These are phyloP conservation scores for Eupithecia subumbrata DNA, from an alignment of 2,888 invertebrate species.

Conservation along the genomic window DNA sequence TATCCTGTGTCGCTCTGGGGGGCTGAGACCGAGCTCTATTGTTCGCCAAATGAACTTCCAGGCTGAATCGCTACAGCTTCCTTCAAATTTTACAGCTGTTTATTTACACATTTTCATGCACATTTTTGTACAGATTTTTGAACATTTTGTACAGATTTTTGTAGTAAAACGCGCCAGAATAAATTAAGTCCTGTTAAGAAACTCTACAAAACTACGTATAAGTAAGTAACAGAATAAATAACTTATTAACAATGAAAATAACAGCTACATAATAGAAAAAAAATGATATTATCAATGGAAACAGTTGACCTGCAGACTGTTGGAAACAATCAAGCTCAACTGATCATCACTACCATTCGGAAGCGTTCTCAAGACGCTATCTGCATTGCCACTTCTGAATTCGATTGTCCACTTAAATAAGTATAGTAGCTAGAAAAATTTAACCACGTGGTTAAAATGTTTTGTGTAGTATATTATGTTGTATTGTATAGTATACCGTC, in stretches of 20 bases:
- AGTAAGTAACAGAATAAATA: not conserved
- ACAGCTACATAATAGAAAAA: not conserved
- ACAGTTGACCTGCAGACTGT: not conserved
- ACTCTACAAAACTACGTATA: not conserved
- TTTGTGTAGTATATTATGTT: too few relatives aligned
- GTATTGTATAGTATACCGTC: too few relatives aligned
- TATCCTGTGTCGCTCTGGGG: conserved; percentile 77
- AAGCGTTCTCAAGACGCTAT: too few relatives aligned
- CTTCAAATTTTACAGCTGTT: conserved; percentile 59
- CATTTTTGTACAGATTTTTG: not conserved
- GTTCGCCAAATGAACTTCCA: conserved; percentile 80
- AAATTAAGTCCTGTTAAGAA: not conserved
- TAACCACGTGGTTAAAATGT: too few relatives aligned
- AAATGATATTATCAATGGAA: not conserved
- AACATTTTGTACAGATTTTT: not conserved
- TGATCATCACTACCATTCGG: not conserved
- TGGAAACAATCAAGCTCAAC: not conserved
- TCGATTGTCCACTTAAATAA: too few relatives aligned
- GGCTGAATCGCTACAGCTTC: conserved; percentile 74
- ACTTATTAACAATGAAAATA: too few relatives aligned
- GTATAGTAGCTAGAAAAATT: too few relatives aligned
- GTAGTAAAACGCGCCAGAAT: not conserved
- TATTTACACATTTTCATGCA: conserved; percentile 41
- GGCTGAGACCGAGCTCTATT: conserved; percentile 69
- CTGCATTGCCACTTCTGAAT: too few relatives aligned